Base-by-base conservation (phyloP, 2,113 vertebrate genomes). In the Catharus bicknelli region DNA sequence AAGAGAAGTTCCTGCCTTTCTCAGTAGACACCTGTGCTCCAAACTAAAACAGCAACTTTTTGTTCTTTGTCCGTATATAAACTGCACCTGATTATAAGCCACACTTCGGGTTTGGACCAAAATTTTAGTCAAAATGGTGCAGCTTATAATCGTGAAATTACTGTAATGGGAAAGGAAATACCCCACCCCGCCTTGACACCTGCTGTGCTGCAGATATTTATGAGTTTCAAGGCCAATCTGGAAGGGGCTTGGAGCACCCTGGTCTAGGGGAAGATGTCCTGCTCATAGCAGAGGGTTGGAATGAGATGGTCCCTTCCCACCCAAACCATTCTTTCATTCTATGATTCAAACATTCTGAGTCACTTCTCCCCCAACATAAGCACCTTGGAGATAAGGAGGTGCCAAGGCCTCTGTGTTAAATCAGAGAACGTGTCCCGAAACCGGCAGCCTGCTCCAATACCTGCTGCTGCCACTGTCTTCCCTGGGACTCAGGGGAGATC, bases 401-500 rank as follows among this genome's bases (percentile, higher is more conserved):
- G 14, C 45, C 57, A 47, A 70, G 43, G n/a, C 20, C 59, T 47
- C 42, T 1, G 2, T 32, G 25, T 79, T 38, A 43, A 86, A 69
- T 18, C 13, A 67, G 51, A 81, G 11, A 72, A 13, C 4, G 2
- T 3, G 23, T 23, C 45, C 47, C 32, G 25, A 38, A 68, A 29
- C 4, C 1, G 1, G 40, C 63, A 79, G 42, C 51, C 42, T 68
- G 18, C 23, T 62, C 47, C 1, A 3, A 38, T 2, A 42, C 21
- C 22, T 1, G 2, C 74, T 40, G 61, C 43, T 30, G 16, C 59
- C 12, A 15, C 32, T 15, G 14, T 21, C 70, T n/a, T 34, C 13
- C 16, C 19, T 1, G 1, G 53, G 17, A 42, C 12, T 16, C 0
- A 1, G 40, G 30, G 3, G 1, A 26, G 29, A 62, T 22, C 42